These are phyloP conservation scores for Cantharis rufa DNA, from an alignment of 2,888 invertebrate species.

Conservation along the genomic window DNA sequence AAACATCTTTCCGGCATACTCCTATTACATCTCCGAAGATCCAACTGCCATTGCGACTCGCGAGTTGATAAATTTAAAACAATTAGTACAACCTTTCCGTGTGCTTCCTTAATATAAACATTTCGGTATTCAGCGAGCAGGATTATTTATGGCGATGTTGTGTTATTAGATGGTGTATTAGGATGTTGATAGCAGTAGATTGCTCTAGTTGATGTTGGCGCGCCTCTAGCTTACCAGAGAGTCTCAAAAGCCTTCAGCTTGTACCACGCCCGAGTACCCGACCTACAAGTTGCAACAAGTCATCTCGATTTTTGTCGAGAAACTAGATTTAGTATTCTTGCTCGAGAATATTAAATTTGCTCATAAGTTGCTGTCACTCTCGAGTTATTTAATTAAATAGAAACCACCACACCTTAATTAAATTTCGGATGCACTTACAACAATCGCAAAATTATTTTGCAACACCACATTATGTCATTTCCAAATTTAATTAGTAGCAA, in stretches of 20 bases:
- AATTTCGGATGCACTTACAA: slow-evolving; percentile 7
- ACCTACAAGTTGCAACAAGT: slow-evolving; percentile 46
- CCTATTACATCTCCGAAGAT: neutral
- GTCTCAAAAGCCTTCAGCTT: slow-evolving; percentile 28
- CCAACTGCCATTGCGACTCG: neutral
- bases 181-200: slow-evolving; percentile 24
- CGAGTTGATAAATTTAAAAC: neutral
- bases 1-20: neutral
- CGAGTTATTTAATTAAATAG: neutral
- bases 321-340: slow-evolving; percentile 27
- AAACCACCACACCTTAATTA: slow-evolving; percentile 5
- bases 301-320: slow-evolving; percentile 37
- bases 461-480: neutral
- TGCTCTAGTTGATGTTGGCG: slow-evolving; percentile 35
- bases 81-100: neutral
- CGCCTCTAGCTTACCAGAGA: slow-evolving; percentile 20
- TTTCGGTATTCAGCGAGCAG: neutral
- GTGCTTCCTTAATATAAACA: neutral
- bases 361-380: slow-evolving; percentile 27
- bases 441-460: neutral
- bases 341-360: slow-evolving; percentile 19
- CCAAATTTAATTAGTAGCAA: neutral
- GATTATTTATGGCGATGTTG: slow-evolving; percentile 20
- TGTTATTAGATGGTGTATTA: slow-evolving; percentile 26
- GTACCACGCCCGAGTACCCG: slow-evolving; percentile 49